A percentile compares a stretch with the other conserved stretches of the same genome.
Conservation (phyloP, 2,888 invertebrate species). For the Polymixis lichenea region DNA sequence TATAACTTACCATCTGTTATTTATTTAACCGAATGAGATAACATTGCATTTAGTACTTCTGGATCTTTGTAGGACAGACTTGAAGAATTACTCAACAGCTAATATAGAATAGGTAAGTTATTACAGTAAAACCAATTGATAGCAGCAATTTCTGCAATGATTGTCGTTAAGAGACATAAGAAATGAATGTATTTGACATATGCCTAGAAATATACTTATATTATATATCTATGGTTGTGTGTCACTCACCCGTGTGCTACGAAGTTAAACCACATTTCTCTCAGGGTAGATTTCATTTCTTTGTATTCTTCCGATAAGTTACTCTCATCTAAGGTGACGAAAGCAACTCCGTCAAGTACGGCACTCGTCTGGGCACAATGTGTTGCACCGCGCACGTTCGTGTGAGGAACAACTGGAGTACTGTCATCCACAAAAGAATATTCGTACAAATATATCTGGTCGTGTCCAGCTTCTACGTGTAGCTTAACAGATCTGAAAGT, state of each 20-base stretch:
- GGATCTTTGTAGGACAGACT: background rate
- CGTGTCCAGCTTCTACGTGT: conserved; percentile 64
- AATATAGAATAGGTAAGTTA: background rate
- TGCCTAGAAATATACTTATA: too few species aligned
- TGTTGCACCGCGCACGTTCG: conserved; percentile 68
- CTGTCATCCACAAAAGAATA: conserved; percentile 72
- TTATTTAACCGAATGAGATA: background rate
- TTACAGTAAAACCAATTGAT: background rate
- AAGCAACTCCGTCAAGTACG: conserved; percentile 52
- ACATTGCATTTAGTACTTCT: background rate
- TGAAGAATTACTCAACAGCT: background rate
- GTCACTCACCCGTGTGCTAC: conserved; percentile 68
- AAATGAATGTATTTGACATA: background rate
- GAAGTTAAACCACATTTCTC: conserved; percentile 69
- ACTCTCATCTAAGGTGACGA: conserved; percentile 34
- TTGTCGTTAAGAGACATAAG: background rate
- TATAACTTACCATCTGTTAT: background rate
- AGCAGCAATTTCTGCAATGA: background rate
- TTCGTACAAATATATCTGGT: conserved; percentile 75
- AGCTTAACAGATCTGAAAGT: conserved; percentile 69
- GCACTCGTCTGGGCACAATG: conserved; percentile 71
- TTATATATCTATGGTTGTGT: background rate
- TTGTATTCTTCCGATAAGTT: conserved; percentile 56
- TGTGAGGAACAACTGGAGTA: conserved; percentile 65
- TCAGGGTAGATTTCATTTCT: conserved; percentile 60